These are phyloP conservation scores for Aix galericulata DNA, from an alignment of 2,113 vertebrate species.

Conservation along the genomic window DNA sequence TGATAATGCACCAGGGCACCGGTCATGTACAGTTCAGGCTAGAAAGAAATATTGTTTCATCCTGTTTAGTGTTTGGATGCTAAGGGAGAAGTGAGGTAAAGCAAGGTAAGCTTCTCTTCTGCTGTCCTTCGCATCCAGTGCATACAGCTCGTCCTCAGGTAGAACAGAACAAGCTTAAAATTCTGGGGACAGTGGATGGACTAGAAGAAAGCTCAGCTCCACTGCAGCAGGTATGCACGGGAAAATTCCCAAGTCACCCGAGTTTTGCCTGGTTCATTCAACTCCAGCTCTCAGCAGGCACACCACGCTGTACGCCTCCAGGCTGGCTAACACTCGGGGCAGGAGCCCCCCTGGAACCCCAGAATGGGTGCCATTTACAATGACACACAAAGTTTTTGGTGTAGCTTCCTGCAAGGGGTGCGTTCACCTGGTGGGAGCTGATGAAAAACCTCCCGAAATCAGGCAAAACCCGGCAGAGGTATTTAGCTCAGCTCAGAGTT, in stretches of 20 bases:
- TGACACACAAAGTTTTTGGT: background rate
- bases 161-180: background rate
- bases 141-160: background rate
- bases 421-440: background rate
- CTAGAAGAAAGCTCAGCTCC: background rate
- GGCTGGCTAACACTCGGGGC: background rate
- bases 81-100: background rate
- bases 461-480: background rate
- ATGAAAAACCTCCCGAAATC: background rate
- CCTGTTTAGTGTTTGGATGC: background rate
- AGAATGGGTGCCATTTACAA: fast-evolving
- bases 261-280: background rate
- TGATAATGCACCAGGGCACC: fast-evolving
- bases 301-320: background rate
- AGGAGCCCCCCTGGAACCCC: background rate
- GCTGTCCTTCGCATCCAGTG: background rate
- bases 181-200: background rate
- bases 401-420: background rate
- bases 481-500: background rate
- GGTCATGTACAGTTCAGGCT: fast-evolving
- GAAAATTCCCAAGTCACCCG: background rate
- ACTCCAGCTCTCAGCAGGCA: background rate
- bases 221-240: background rate
- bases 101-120: background rate
- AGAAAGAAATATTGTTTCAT: background rate